Base-by-base conservation (phyloP, 2,888 invertebrate species). In the Dryocosmus kuriphilus region DNA sequence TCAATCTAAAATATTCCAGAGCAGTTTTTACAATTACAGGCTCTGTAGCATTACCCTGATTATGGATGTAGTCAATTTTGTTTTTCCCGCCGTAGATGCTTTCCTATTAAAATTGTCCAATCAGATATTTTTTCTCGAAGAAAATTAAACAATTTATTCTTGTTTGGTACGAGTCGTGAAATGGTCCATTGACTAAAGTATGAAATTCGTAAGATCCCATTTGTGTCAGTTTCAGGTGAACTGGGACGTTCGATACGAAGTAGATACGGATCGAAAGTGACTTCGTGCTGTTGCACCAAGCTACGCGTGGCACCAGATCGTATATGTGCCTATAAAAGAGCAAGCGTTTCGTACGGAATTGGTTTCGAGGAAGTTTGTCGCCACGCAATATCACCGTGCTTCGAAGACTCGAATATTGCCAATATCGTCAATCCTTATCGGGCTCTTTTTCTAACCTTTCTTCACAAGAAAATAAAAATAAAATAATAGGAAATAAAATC, bases 391-490 rank as follows among this genome's bases (percentile, higher is more conserved):
- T 51, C 46, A 46, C 30, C 19, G 27, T 30, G 51, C 67, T 46
- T 51, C 51, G 27, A 51, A 71, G 67, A 71, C 46, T 71, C 30
- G 51, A 71, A 71, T 71, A 71, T 71, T 71, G 67, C 67, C 67
- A 71, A 71, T 71, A 71, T 71, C 67, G 67, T 71, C 30, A 51
- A 71, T 71, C 46, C 67, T 71, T 71, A 51, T 51, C 51, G 51
- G 9, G 24, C 46, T 32, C 19, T 71, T 71, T 41, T 65, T 51
- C 27, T 19, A 19, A 27, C 67, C 46, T 71, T 71, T 51, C 46
- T 51, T 51, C 30, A 9, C 2, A 30, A 46, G 67, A 71, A 71
- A 71, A 71, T 71, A 71, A 71, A 71, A 46, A 71, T 24, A 46
- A 46, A 46, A 38, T 38, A 22, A 67, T 9, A 55, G 1, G 9